Evolutionary conservation across 2,888 invertebrate genomes (phyloP), one percentile per base, ranked within the genome.

Genomic region (Rhaphigaster nebulosa): DNA sequence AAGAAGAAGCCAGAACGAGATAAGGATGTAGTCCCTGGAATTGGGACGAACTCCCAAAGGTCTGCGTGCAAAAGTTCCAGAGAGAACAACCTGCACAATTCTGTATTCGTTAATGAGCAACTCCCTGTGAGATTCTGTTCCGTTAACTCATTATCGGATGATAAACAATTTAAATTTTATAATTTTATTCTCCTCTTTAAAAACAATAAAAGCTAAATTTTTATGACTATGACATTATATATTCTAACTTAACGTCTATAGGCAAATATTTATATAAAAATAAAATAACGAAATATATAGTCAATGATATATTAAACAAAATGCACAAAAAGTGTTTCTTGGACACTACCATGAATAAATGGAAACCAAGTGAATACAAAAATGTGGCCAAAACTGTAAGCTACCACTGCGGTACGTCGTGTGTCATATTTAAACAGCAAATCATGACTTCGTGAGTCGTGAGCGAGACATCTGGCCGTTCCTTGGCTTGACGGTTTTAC

Each of bases 391-490:
- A 87, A 90, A 45, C 26, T 45, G 34, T 45, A 52, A 56, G 38
- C 41, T 38, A 0, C 50, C 12, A 50, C 50, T 76, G 20, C 8
- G 38, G 38, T 76, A 38, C 20, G 70, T 38, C 70, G 70, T 76
- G 70, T 76, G 70, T 76, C 70, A 38, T 76, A 76, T 76, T 76
- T 34, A 76, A 34, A 76, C 70, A 34, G 70, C 20, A 38, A 38
- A 76, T 76, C 38, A 76, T 76, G 38, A 38, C 70, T 38, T 76
- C 34, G 38, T 38, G 70, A 76, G 20, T 76, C 38, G 34, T 38
- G 38, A 76, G 70, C 70, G 18, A 13, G 70, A 38, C 70, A 76
- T 76, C 70, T 76, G 34, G 70, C 34, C 34, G 34, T 34, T 6
- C 18, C 70, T 6, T 34, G 70, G 10, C 34, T 20, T 70, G 34